Conservation (phyloP, 2,888 invertebrate species). For the Agrochola macilenta region DNA sequence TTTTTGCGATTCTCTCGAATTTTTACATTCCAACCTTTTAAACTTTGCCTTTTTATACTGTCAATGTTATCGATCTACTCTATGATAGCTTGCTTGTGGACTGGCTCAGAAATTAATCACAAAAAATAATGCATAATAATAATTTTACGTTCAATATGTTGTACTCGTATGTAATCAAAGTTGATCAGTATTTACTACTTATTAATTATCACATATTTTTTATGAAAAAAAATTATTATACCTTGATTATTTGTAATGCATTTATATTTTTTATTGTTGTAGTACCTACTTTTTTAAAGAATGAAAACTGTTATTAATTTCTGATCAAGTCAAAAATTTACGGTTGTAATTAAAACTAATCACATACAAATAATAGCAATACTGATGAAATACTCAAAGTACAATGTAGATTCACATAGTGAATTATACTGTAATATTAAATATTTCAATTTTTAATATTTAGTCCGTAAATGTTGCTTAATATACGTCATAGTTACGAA, state of each 20-base stretch:
- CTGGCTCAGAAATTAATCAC: constrained; percentile 57
- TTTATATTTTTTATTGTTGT: background rate
- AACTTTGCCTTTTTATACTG: constrained; percentile 66
- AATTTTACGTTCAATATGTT: background rate
- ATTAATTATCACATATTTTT: background rate
- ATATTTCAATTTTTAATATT: constrained; percentile 56
- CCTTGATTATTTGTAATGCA: background rate
- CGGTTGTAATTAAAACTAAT: constrained; percentile 68
- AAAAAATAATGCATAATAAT: background rate
- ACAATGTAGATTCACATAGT: constrained; percentile 74
- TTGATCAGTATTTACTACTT: background rate
- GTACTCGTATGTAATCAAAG: background rate
- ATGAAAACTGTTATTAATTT: constrained; percentile 40
- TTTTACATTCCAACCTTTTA: constrained; percentile 72
- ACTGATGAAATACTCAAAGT: constrained; percentile 78
- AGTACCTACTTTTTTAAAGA: background rate
- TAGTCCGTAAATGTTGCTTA: constrained; percentile 62
- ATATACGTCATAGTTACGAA: constrained; percentile 47
- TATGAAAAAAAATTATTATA: background rate
- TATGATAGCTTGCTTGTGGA: constrained; percentile 65
- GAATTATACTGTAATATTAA: constrained; percentile 60
- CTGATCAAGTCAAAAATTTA: constrained; percentile 55
- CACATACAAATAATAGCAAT: constrained; percentile 74
- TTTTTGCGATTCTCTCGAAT: constrained; percentile 73
- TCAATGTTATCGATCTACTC: constrained; percentile 59